Percentiles rank a stretch among this genome's conserved stretches.
These are phyloP conservation scores for Phycodurus eques DNA, from an alignment of 2,113 vertebrate genomes.

Conservation along the genomic window DNA sequence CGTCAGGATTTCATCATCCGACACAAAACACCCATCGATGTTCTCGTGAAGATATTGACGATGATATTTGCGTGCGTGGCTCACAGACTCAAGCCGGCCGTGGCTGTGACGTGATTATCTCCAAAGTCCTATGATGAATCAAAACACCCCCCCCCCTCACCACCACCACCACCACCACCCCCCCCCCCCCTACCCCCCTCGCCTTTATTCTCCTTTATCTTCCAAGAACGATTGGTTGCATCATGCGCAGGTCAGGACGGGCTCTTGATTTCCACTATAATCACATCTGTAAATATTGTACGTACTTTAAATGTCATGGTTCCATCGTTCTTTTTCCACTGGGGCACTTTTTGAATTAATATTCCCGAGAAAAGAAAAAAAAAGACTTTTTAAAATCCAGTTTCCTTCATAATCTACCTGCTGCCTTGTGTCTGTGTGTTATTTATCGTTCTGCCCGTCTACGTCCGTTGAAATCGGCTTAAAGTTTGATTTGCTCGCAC, in stretches of 20 bases:
- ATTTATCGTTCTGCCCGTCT: conserved; percentile 58
- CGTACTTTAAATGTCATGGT: conserved; percentile 71
- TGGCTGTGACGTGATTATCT: conserved; percentile 16
- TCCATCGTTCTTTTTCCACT: conserved; percentile 55
- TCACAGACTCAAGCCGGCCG: conserved; percentile 25
- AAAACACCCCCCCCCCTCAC: neutral
- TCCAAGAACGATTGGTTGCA: conserved; percentile 14
- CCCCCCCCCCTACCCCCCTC: too few species aligned
- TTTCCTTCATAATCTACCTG: conserved; percentile 49
- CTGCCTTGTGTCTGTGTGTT: conserved; percentile 59
- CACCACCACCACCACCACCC: too few species aligned
- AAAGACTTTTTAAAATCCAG: conserved; percentile 47
- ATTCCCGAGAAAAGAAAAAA: conserved; percentile 43
- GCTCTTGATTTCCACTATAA: conserved; percentile 45
- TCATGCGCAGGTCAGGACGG: conserved; percentile 58
- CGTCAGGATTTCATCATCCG: conserved; percentile 15
- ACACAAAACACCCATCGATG: conserved; percentile 17
- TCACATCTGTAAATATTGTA: conserved; percentile 76
- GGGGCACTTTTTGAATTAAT: conserved; percentile 70
- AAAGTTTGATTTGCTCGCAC: conserved; percentile 13
- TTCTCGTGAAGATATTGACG: conserved; percentile 55
- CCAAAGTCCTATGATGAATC: neutral
- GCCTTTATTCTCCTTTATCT: neutral
- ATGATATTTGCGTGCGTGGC: conserved; percentile 29
- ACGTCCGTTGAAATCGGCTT: conserved; percentile 9